These are phyloP conservation scores for Julus scanicus DNA, from an alignment of 2,888 invertebrate genomes.

Conservation along the genomic window DNA sequence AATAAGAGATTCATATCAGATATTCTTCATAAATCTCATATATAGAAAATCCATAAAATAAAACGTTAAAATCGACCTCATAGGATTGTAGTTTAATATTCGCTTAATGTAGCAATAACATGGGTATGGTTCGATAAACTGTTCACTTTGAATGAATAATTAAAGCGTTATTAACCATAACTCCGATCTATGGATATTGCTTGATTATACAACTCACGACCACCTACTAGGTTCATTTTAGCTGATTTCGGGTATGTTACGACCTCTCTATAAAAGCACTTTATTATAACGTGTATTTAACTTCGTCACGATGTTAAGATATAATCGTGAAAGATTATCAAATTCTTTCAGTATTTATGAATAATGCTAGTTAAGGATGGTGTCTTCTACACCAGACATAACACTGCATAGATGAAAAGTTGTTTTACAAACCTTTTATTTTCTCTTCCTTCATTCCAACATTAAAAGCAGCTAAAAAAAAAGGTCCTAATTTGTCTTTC, in stretches of 20 bases:
- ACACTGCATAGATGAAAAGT: not conserved
- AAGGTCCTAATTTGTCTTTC: too few relatives aligned
- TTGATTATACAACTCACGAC: constrained; percentile 43
- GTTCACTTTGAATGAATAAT: not conserved
- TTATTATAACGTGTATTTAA: constrained; percentile 22
- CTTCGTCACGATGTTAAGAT: not conserved
- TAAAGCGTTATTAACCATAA: not conserved
- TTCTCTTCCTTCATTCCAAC: too few relatives aligned
- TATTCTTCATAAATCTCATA: not conserved
- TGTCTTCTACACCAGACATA: too few relatives aligned
- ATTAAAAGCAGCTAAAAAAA: too few relatives aligned
- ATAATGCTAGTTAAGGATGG: constrained; percentile 10
- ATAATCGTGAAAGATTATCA: constrained; percentile 28
- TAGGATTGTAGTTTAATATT: not conserved
- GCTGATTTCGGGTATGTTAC: not conserved
- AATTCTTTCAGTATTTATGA: not conserved
- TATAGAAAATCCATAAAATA: not conserved
- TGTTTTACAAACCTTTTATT: not conserved
- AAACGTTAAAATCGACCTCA: not conserved
- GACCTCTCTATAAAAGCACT: constrained; percentile 2
- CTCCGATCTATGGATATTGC: not conserved
- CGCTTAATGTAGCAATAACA: not conserved
- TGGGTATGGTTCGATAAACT: not conserved
- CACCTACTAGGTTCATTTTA: constrained; percentile 15
- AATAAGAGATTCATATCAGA: not conserved